Evolutionary conservation across 1,140 invertebrate species (phyloP).

Genomic region (Camponotus vicinus): DNA sequence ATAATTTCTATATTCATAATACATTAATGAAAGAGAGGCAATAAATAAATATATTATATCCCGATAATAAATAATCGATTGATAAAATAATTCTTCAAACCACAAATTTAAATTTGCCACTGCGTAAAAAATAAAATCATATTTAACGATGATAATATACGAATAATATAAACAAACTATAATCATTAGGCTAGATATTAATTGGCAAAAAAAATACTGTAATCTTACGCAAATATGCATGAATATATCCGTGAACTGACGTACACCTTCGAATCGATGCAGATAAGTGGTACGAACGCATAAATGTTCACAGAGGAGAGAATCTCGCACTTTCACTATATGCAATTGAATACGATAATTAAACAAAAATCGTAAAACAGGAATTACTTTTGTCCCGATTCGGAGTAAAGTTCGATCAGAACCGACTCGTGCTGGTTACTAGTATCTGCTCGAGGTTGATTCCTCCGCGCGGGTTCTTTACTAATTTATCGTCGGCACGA

Average conservation of each 20-base stretch:
- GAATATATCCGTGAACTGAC: not conserved
- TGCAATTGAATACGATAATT: not conserved
- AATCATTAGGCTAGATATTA: not conserved
- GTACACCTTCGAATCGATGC: not conserved
- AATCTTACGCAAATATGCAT: slow-evolving; percentile 9
- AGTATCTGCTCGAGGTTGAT: slow-evolving; percentile 22
- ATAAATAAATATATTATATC: not conserved
- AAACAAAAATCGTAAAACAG: slow-evolving; percentile 9
- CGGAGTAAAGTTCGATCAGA: slow-evolving; percentile 65
- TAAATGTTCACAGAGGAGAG: not conserved
- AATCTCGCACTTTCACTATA: not conserved
- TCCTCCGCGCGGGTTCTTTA: not conserved
- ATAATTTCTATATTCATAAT: no score
- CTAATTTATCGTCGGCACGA: slow-evolving; percentile 53
- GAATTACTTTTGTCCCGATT: slow-evolving; percentile 39
- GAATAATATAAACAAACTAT: slow-evolving; percentile 13
- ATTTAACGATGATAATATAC: not conserved
- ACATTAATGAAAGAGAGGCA: no score
- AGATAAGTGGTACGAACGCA: not conserved
- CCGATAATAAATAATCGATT: not conserved
- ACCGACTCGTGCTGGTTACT: slow-evolving; percentile 56
- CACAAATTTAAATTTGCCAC: not conserved
- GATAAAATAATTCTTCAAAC: not conserved
- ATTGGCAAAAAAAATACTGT: not conserved
- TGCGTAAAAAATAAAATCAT: not conserved